Evolutionary conservation across 1,140 invertebrate species (phyloP), one percentile per base, ranked within the genome.

Genomic region (Danaus melanippus): DNA sequence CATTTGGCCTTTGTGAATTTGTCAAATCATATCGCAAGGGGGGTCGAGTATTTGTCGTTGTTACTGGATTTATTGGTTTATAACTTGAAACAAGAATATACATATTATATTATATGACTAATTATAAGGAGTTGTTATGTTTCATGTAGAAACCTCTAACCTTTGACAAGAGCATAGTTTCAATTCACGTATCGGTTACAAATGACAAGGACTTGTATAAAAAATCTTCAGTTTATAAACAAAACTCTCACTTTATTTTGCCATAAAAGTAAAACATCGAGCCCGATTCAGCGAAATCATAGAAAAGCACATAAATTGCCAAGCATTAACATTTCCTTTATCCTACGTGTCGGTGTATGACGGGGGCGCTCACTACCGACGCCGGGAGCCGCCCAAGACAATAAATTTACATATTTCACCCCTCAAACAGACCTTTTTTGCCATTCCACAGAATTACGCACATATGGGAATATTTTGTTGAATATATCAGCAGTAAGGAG

Each of bases 351-450:
- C 79, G 79, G 80, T 66, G 70, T 86, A 86, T 86, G 83, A 86
- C 79, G 83, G 78, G 83, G 79, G 80, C 74, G 77, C 76, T 56
- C 50, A 52, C 57, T 55, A 46, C 67, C 64, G 64, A 12, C 12
- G 56, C 56, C 57, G 56, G 67, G 69, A 67, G 78, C 76, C 79
- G 80, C 80, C 83, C 80, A 84, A 86, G 80, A 86, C 83, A 86
- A 86, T 86, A 86, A 86, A 86, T 86, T 86, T 86, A 86, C 83
- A 86, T 86, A 86, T 86, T 86, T 86, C 80, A 86, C 83, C 83
- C 83, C 83, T 83, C 83, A 83, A 83, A 86, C 76, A 84, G 83
- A 86, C 83, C 83, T 86, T 86, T 86, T 86, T 86, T 86, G 75
- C 83, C 80, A 86, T 86, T 86, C 78, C 75, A 71, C 83, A 84